Percentiles rank a stretch among this genome's conserved stretches.
phyloP scores from a whole-genome alignment of 2,797 vertebrate genomes.

The Melopsittacus undulatus region DNA sequence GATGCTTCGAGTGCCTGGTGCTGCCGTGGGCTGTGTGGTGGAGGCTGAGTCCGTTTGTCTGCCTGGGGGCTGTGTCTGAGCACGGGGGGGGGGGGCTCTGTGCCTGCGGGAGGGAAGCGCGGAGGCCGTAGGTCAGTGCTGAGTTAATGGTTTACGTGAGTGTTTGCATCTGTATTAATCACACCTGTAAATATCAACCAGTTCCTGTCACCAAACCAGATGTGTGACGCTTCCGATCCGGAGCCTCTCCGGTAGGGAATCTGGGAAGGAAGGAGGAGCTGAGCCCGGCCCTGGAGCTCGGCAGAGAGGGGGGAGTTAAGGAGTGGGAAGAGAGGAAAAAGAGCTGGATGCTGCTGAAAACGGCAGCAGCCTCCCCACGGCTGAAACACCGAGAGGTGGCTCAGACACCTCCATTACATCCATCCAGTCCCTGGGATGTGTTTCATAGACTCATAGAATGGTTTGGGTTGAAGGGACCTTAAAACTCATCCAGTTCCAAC shows the following conservation, averaged over 20 bases:
- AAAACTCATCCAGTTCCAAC: neutral
- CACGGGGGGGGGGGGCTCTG: accelerated
- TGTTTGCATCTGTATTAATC: neutral
- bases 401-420: neutral
- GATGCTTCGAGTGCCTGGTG: neutral
- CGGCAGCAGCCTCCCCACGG: neutral
- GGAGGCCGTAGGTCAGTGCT: neutral
- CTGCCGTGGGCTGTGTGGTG: accelerated
- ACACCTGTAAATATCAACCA: neutral
- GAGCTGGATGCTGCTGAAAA: neutral
- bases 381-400: neutral
- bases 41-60: neutral
- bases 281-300: neutral
- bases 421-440: neutral
- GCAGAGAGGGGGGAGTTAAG: neutral
- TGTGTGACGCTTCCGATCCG: accelerated
- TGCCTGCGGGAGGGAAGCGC: neutral
- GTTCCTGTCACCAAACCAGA: neutral
- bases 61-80: accelerated
- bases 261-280: neutral
- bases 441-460: neutral
- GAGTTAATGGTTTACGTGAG: slow-evolving; percentile 53
- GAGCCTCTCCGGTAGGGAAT: accelerated
- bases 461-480: neutral
- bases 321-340: neutral